Evolutionary conservation across 2,797 vertebrate species (phyloP), one percentile per base, ranked within the genome.

Genomic region (Tapirus indicus): DNA sequence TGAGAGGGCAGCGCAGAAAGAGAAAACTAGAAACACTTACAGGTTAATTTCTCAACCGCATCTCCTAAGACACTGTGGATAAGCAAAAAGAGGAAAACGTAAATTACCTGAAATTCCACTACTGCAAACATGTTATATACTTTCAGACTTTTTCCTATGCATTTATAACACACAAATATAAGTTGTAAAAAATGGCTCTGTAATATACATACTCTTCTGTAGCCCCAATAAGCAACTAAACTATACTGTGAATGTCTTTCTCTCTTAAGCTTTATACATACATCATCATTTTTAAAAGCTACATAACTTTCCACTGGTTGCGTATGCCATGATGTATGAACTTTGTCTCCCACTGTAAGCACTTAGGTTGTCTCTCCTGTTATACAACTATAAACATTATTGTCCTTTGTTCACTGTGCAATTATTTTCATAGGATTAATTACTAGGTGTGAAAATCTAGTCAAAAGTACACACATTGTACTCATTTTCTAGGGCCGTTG

Each of bases 71-170:
- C 82, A 95, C 60, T 80, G 62, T 44, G 13, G 32, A 62, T 78
- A 74, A 83, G 11, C 44, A 88, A 80, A 96, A 92, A 41, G 75
- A 86, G 29, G 49, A 94, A 96, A 88, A 87, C 69, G 60, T 49
- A 78, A 91, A 91, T 56, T 79, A 64, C 23, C n/a, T 56, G 12
- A 88, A 88, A 94, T 93, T 93, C 32, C 35, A 77, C 66, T 71
- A 32, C 7, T 75, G 2, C 75, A 83, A 89, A 93, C 35, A 89
- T 44, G 9, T 69, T 52, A 89, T 60, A 58, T 29, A 27, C 54
- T 58, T 96, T 92, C 62, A 92, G 56, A 85, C 13, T 83, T 93
- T 69, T 79, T 77, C 60, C 35, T 83, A 49, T 78, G 27, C 25
- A 35, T 69, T 93, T 95, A 77, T 79, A 96, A 90, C 14, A 91